Conservation (phyloP, 2,797 vertebrate species). For the Adelosebastes latens region DNA sequence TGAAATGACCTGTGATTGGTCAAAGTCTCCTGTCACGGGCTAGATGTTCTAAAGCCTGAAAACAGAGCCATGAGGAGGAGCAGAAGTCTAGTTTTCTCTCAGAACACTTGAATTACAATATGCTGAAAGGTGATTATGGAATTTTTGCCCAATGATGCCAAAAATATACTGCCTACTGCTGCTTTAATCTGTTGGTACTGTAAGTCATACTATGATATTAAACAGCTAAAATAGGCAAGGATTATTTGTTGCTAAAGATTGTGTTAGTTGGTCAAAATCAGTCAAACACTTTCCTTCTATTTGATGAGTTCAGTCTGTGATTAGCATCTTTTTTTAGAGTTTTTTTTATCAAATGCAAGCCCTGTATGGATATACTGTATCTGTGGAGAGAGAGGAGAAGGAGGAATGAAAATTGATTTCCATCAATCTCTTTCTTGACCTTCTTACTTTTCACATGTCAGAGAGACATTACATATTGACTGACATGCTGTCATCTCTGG, state of each 20-base stretch:
- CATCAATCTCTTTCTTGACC: slow-evolving; percentile 55
- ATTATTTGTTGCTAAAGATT: background rate
- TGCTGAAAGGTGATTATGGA: no score
- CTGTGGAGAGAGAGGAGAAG: background rate
- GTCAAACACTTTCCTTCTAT: slow-evolving; percentile 5
- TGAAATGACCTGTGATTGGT: no score
- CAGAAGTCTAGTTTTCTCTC: no score
- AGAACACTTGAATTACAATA: no score
- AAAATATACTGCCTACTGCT: no score
- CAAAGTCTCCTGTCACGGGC: no score
- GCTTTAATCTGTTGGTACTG: no score
- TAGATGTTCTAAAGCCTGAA: no score
- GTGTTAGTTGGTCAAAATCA: background rate
- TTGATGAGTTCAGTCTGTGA: slow-evolving; percentile 24
- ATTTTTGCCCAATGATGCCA: no score
- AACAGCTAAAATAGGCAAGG: background rate
- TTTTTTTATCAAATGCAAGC: slow-evolving; percentile 8
- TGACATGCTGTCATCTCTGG: slow-evolving; percentile 36
- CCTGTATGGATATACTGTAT: background rate
- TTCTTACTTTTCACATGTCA: slow-evolving; percentile 32
- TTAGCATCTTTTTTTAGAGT: background rate
- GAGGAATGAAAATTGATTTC: slow-evolving; percentile 52
- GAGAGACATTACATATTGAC: slow-evolving; percentile 23
- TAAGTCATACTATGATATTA: background rate
- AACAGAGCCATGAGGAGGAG: no score